Evolutionary conservation across 2,888 invertebrate species (phyloP), one percentile per base, ranked within the genome.

Genomic region (Mythimna loreyi): DNA sequence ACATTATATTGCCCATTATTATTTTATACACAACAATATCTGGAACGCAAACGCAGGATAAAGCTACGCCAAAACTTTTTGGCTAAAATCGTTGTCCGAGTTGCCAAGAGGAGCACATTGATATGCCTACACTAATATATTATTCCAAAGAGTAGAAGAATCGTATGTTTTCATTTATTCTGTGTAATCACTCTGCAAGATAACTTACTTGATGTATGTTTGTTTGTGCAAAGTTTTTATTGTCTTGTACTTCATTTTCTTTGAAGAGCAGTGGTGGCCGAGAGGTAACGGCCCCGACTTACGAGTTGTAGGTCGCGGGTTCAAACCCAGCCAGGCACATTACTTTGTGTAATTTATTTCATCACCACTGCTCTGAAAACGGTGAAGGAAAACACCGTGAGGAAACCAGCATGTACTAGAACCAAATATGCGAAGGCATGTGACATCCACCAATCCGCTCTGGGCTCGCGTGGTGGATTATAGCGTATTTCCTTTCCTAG

Each of bases 41-140:
- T 77, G 53, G 57, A 75, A 60, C 53, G 21, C 72, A 40, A 63
- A 62, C 52, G 49, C 28, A 58, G 82, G 60, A 78, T 73, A 71
- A 81, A 67, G 50, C 62, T 40, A 40, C 25, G 84, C 84, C 82
- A 81, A 81, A 78, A 67, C 43, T 71, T 84, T 81, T 84, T 84
- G 84, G 84, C 81, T 67, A 67, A 81, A 81, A 78, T 81, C 68
- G 63, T 81, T 71, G 75, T 64, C 47, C 43, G 13, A n/a, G 63
- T 82, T 81, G 81, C 84, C 81, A 81, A 81, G 63, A 50, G 64
- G 40, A 67, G 19, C 68, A 81, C 63, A 68, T 52, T 84, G 56
- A 64, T 68, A 73, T 60, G 67, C 49, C 25, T 36, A 66, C 59
- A 28, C 59, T 61, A 52, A 72, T 67, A 67, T 77, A 67, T 73